Evolutionary conservation across 1,140 invertebrate genomes (phyloP).

Genomic region (Aculops lycopersici): DNA sequence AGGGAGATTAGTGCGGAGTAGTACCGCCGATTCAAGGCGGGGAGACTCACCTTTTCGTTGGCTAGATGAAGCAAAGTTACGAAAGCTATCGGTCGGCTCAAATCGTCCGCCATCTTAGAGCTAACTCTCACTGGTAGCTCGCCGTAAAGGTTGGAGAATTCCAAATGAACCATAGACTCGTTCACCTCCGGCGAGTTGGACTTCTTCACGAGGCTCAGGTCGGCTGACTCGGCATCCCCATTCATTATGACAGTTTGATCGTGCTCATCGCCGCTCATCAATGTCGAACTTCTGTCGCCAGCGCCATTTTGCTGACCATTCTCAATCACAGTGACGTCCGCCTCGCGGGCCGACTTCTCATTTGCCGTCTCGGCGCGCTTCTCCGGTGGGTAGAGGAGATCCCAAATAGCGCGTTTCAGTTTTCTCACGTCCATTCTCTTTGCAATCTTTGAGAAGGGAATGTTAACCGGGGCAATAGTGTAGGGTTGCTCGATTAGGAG

Average conservation of each 20-base stretch:
- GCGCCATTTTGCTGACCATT: background rate
- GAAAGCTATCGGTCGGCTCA: conserved; percentile 37
- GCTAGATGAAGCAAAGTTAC: conserved; percentile 39
- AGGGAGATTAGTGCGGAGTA: too few relatives aligned
- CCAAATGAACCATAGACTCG: too few relatives aligned
- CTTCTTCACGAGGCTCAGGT: too few relatives aligned
- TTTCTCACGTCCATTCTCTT: conserved; percentile 46
- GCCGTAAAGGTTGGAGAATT: conserved; percentile 23
- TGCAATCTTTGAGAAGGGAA: conserved; percentile 34
- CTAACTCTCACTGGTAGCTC: conserved; percentile 24
- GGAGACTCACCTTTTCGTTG: too few relatives aligned
- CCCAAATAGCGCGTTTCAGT: conserved; percentile 35
- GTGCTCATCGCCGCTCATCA: background rate
- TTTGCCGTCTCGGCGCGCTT: conserved; percentile 3
- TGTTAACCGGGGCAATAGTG: conserved; percentile 28
- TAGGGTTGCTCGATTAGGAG: conserved; percentile 24
- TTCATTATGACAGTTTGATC: background rate
- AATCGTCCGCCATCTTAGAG: conserved; percentile 26
- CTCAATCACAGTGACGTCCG: background rate
- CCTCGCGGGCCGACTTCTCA: too few relatives aligned
- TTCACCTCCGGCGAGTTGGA: too few relatives aligned
- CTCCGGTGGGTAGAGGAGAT: conserved; percentile 13
- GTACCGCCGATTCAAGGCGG: too few relatives aligned
- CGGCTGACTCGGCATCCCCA: background rate
- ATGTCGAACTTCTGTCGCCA: background rate